These are phyloP conservation scores for Seladonia tumulorum DNA, from an alignment of 2,888 invertebrate genomes.

Conservation along the genomic window DNA sequence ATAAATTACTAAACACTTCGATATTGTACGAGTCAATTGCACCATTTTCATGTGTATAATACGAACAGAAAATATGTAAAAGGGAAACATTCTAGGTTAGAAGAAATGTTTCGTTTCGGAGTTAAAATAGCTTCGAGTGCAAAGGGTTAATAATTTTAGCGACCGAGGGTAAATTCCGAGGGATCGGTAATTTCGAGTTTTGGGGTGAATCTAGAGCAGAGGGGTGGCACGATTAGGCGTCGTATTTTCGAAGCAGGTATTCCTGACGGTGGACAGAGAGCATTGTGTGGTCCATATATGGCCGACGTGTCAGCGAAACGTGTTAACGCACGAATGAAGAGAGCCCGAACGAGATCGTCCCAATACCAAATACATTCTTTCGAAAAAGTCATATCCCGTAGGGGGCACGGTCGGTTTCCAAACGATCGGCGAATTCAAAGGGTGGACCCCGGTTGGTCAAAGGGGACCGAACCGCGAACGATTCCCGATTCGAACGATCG, in stretches of 20 bases:
- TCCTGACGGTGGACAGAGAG: not conserved
- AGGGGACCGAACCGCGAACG: conserved; percentile 62
- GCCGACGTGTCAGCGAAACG: conserved; percentile 1
- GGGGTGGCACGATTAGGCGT: not conserved
- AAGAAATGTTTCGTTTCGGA: no score
- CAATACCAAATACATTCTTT: conserved; percentile 20
- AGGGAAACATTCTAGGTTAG: no score
- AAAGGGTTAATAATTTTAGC: not conserved
- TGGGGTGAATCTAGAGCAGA: not conserved
- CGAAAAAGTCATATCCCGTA: conserved; percentile 21
- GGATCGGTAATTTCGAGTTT: not conserved
- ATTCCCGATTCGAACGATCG: conserved; percentile 67
- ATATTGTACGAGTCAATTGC: no score
- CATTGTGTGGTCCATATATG: not conserved
- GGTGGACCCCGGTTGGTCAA: conserved; percentile 45
- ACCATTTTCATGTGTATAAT: no score
- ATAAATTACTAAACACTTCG: no score
- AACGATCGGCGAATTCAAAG: conserved; percentile 64
- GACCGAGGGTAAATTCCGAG: not conserved
- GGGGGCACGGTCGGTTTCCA: conserved; percentile 20
- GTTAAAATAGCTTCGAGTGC: no score
- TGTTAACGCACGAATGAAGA: conserved; percentile 12
- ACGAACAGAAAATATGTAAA: no score
- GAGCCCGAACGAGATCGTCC: not conserved
- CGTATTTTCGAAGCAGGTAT: not conserved